phyloP scores from a whole-genome alignment of 2,888 invertebrate genomes.

The Xestobium rufovillosum region DNA sequence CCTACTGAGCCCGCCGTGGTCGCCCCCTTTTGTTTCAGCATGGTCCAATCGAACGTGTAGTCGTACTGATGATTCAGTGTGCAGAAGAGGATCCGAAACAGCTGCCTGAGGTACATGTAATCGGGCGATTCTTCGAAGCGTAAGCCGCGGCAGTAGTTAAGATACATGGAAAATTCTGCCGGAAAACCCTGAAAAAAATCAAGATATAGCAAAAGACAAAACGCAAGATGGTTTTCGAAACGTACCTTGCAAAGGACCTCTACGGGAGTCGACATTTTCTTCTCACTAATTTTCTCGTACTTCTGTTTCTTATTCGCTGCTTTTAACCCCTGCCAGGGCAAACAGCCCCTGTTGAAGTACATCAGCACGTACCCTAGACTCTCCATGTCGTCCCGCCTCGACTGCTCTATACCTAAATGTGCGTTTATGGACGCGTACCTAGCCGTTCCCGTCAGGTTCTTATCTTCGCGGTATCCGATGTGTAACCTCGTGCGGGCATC shows the following conservation, averaged over 20 bases:
- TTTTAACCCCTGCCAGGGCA: slow-evolving; percentile 97
- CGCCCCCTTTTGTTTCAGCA: slow-evolving; percentile 89
- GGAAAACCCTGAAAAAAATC: too few species aligned
- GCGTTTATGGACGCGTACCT: slow-evolving; percentile 99
- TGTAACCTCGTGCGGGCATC: slow-evolving; percentile 86
- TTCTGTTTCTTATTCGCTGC: slow-evolving; percentile 99
- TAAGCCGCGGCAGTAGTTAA: slow-evolving; percentile 97
- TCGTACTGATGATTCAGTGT: slow-evolving; percentile 99
- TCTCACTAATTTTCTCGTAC: slow-evolving; percentile 98
- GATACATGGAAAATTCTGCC: slow-evolving; percentile 99
- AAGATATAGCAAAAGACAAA: too few species aligned
- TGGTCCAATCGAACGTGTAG: slow-evolving; percentile 99
- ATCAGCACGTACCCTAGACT: slow-evolving; percentile 98
- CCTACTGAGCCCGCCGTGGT: slow-evolving; percentile 41
- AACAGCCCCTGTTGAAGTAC: slow-evolving; percentile 93
- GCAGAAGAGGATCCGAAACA: slow-evolving; percentile 97
- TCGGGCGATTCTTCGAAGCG: slow-evolving; percentile 98
- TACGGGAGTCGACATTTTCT: slow-evolving; percentile 98
- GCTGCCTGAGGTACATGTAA: slow-evolving; percentile 98
- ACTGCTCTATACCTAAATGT: slow-evolving; percentile 97
- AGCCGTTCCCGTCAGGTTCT: slow-evolving; percentile 75
- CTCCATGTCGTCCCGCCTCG: slow-evolving; percentile 98
- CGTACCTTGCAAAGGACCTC: slow-evolving; percentile 97
- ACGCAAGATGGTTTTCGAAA: too few species aligned
- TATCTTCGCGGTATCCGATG: slow-evolving; percentile 94